phyloP scores from a whole-genome alignment of 53 echinoderm and acorn worm genomes.

The Echinarachnius parma region DNA sequence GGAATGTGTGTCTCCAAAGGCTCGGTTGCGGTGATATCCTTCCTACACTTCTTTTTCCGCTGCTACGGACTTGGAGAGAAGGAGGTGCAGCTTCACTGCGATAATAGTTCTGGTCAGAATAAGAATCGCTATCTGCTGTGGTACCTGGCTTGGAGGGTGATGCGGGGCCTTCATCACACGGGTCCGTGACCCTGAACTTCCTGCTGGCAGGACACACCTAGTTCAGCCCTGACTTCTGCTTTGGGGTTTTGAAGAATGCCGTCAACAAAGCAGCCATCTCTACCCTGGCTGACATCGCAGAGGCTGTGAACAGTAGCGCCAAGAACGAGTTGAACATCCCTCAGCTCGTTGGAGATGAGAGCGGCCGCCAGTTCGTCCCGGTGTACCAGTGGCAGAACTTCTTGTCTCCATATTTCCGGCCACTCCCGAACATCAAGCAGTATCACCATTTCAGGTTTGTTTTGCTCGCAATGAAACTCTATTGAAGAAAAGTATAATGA shows the following conservation, averaged over 20 bases:
- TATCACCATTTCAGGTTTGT: too few species aligned
- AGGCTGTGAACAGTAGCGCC: slow-evolving; percentile 34
- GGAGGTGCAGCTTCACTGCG: slow-evolving; percentile 30
- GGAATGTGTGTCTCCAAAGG: too few species aligned
- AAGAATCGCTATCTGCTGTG: slow-evolving; percentile 48
- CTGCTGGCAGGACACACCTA: slow-evolving; percentile 61
- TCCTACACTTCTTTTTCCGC: too few species aligned
- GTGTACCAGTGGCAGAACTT: slow-evolving; percentile 51
- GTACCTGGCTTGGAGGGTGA: slow-evolving; percentile 41
- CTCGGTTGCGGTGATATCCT: too few species aligned
- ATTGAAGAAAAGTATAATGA: too few species aligned
- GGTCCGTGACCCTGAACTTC: slow-evolving; percentile 19
- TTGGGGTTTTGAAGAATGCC: slow-evolving; percentile 49
- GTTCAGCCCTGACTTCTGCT: slow-evolving; percentile 61
- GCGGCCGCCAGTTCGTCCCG: slow-evolving; percentile 26
- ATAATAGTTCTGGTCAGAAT: slow-evolving; percentile 66
- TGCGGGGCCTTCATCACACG: slow-evolving; percentile 2
- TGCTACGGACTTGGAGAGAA: slow-evolving; percentile 44
- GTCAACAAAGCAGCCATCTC: slow-evolving; percentile 25
- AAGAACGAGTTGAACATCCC: slow-evolving; percentile 23
- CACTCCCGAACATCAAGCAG: too few species aligned
- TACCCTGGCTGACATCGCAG: slow-evolving; percentile 28
- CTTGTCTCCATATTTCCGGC: slow-evolving; percentile 35
- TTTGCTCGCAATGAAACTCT: too few species aligned
- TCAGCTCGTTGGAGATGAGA: slow-evolving; percentile 46